Evolutionary conservation across 2,113 vertebrate genomes (phyloP), one percentile per base, ranked within the genome.

Genomic region (Boleophthalmus pectinirostris): DNA sequence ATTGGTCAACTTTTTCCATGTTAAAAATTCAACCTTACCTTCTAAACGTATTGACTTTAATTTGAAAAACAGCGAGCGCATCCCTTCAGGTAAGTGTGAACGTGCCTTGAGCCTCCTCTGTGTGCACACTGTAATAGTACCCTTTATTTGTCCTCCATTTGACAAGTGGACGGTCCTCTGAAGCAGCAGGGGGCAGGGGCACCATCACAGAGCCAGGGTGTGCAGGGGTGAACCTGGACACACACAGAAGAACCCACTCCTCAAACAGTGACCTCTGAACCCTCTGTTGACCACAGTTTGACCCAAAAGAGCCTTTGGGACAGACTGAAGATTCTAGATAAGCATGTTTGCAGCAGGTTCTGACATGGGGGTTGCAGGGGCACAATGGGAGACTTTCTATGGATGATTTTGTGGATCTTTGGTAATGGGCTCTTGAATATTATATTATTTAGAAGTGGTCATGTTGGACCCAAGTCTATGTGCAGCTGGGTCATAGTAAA

Each of bases 211-310:
- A 35, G 3, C 5, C 38, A 11, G 38, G 10, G 38, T 11, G 38
- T 43, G 38, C 7, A 43, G 38, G 35, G 38, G 38, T 9, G 35
- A 38, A 8, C 38, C 29, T 29, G 29, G 6, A 43, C 38, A 43
- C 29, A 29, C 29, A 29, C 29, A 29, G 2, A 29, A 29, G 8
- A 63, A 15, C 49, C 63, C 12, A 18, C 73, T 74, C 81, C 73
- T 78, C 60, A 77, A 72, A 80, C 71, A 66, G 12, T 65, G 75
- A 79, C 77, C 77, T 74, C 38, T 54, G 74, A 82, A 72, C 67
- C n/a, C 15, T 33, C 25, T 69, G 80, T 76, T 80, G 78, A 79
- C 71, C 77, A 14, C 4, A 18, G 49, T 65, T 43, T 13, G 75
- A 54, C 66, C 75, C 77, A 58, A 70, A 68, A 58, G 74, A 25